phyloP scores from a whole-genome alignment of 2,888 invertebrate genomes.

The Gymnocheta viridis region DNA sequence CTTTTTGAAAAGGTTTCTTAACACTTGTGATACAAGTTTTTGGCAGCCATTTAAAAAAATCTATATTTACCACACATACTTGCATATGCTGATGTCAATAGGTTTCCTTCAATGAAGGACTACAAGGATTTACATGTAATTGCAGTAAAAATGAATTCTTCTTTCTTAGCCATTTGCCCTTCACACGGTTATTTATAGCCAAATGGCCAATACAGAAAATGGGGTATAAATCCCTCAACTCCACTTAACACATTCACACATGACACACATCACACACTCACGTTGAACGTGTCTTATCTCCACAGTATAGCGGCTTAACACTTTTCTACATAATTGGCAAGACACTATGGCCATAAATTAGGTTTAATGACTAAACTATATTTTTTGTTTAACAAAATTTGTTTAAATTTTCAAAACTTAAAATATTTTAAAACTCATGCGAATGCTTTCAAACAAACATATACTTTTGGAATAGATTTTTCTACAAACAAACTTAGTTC shows the following conservation, averaged over 20 bases:
- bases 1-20: neutral
- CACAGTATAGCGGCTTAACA: slow-evolving; percentile 43
- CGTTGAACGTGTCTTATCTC: slow-evolving; percentile 36
- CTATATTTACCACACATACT: neutral
- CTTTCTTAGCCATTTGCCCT: neutral
- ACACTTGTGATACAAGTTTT: neutral
- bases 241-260: slow-evolving; percentile 39
- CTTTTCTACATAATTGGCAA: slow-evolving; percentile 44
- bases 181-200: slow-evolving; percentile 43
- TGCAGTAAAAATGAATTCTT: slow-evolving; percentile 1
- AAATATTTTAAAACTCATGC: neutral
- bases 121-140: slow-evolving; percentile 34
- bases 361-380: slow-evolving; percentile 20
- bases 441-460: neutral
- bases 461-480: neutral
- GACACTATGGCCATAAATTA: slow-evolving; percentile 45
- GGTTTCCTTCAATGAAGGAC: neutral
- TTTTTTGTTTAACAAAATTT: neutral
- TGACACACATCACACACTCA: slow-evolving; percentile 10
- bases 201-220: slow-evolving; percentile 1
- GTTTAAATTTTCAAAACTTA: neutral
- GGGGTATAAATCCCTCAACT: slow-evolving; percentile 43
- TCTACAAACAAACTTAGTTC: neutral
- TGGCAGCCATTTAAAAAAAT: slow-evolving; percentile 22
- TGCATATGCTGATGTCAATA: neutral